These are phyloP conservation scores for Cerastis leucographa DNA, from an alignment of 2,888 invertebrate genomes.

Conservation along the genomic window DNA sequence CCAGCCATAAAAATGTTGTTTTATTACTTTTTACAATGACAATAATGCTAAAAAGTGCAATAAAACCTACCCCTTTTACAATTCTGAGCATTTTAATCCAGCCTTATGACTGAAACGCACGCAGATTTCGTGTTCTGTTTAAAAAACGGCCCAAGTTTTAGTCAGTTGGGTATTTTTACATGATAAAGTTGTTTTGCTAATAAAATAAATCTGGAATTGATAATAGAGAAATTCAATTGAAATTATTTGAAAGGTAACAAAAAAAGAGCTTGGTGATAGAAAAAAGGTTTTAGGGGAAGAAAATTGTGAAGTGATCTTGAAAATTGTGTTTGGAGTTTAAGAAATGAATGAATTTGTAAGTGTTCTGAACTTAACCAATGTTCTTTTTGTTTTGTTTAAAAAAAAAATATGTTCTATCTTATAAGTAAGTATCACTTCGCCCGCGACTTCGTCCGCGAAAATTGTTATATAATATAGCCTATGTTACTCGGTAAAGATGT, in stretches of 20 bases:
- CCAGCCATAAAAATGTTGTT: slow-evolving; percentile 51
- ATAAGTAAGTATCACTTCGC: no score
- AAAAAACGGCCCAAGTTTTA: background rate
- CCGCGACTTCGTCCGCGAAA: no score
- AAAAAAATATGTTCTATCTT: background rate
- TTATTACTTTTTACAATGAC: slow-evolving; percentile 57
- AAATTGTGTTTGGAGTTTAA: background rate
- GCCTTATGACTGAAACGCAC: slow-evolving; percentile 27
- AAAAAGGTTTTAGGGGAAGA: background rate
- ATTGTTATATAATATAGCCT: no score
- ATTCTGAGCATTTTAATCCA: slow-evolving; percentile 45
- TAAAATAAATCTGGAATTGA: slow-evolving; percentile 21
- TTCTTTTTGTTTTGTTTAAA: background rate
- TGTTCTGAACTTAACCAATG: background rate
- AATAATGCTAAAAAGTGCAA: slow-evolving; percentile 47
- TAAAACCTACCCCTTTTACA: slow-evolving; percentile 55
- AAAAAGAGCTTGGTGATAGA: background rate
- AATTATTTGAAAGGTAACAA: background rate
- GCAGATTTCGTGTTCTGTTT: slow-evolving; percentile 8
- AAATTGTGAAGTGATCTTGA: slow-evolving; percentile 1
- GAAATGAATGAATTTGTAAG: slow-evolving; percentile 50
- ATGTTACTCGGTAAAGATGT: no score
- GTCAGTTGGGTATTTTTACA: background rate
- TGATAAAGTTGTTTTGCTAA: slow-evolving; percentile 27
- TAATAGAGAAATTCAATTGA: background rate